Evolutionary conservation across 2,113 vertebrate genomes (phyloP).

Genomic region (Nothocercus nigrocapillus): DNA sequence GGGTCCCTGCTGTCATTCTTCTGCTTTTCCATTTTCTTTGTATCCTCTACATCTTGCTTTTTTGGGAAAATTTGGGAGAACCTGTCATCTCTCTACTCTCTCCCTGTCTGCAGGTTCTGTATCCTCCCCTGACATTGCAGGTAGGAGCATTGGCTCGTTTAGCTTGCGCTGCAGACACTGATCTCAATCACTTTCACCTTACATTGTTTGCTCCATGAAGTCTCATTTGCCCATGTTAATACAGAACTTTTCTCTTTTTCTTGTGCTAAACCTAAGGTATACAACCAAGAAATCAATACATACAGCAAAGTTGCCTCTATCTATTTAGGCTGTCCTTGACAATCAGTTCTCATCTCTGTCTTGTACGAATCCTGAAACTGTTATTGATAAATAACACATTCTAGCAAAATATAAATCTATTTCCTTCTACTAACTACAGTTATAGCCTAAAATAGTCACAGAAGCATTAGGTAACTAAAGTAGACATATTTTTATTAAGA

Average conservation of each 20-base stretch:
- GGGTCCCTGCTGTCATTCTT: background rate
- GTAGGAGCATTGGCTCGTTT: background rate
- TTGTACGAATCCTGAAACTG: background rate
- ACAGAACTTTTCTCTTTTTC: background rate
- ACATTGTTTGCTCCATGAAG: background rate
- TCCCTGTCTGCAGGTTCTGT: background rate
- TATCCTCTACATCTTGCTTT: background rate
- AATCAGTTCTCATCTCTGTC: background rate
- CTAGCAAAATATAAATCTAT: slow-evolving; percentile 62
- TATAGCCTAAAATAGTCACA: slow-evolving; percentile 59
- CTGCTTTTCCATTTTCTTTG: background rate
- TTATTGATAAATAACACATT: slow-evolving; percentile 54
- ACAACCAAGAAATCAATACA: background rate
- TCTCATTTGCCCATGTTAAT: background rate
- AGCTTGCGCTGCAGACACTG: background rate
- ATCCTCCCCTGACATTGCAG: background rate
- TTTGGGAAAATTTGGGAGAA: background rate
- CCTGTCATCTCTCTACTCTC: background rate
- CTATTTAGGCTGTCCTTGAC: background rate
- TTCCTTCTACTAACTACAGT: slow-evolving; percentile 59
- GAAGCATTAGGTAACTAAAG: slow-evolving; percentile 27
- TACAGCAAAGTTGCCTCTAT: background rate
- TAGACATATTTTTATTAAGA: slow-evolving; percentile 42
- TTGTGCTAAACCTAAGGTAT: background rate
- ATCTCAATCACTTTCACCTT: background rate